Base-by-base conservation (phyloP, 2,797 vertebrate species). In the Arrhamphus sclerolepis region DNA sequence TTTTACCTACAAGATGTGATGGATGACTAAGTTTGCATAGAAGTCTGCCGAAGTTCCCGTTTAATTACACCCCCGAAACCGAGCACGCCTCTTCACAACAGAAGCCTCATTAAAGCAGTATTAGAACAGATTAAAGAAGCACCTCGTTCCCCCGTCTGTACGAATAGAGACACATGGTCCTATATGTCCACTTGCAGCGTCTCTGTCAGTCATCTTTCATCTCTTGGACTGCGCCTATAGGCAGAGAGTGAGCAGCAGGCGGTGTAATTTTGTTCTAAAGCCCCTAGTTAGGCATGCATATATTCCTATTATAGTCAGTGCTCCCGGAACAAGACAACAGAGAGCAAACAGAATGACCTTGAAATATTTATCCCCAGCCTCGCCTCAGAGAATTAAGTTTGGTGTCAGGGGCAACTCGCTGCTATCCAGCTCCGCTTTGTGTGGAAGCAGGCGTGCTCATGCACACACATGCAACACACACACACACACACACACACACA, bases 261-360 rank as follows among this genome's bases (percentile, higher is more conserved):
- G 63, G 77, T 75, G 84, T 83, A 78, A 85, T 83, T 86, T 77
- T 68, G 52, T 71, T 86, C 85, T 89, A 82, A 87, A 87, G 84
- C 84, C 77, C 69, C 86, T 88, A 61, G 89, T 89, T 89, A 87
- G 75, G 59, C 84, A 90, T 91, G 87, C 86, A 90, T 87, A 87
- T 92, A 90, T 92, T 90, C 89, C 83, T 77, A 87, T 89, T 86
- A 81, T 87, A 88, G 88, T 87, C 85, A 59, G 75, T 56, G 61
- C 83, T 89, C 79, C 88, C 84, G 85, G 89, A 91, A 90, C 84
- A 81, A 88, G 88, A 87, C 84, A 89, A 89, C 89, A 87, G 82
- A 82, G 87, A 89, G 84, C 85, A 87, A 90, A 87, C 91, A 89
- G 81, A 84, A 83, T 93, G 91, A 92, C 92, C 92, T 92, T 93